Evolutionary conservation across 2,888 invertebrate species (phyloP).

Genomic region (Chloromyia formosa): DNA sequence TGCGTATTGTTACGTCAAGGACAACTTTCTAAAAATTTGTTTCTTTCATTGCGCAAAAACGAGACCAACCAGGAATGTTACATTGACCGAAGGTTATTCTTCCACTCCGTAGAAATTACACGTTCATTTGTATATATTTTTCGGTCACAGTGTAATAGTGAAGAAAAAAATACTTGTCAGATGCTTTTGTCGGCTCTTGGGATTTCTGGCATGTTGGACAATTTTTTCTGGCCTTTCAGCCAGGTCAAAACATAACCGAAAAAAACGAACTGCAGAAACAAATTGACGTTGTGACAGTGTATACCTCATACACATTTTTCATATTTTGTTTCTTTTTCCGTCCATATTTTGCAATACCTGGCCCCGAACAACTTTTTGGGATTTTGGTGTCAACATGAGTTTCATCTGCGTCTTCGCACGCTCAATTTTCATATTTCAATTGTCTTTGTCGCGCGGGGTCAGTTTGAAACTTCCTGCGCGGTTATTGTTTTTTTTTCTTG

Average conservation of each 20-base stretch:
- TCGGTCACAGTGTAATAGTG: no score
- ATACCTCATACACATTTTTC: conserved; percentile 15
- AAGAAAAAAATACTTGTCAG: no score
- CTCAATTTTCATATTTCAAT: conserved; percentile 18
- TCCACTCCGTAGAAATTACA: neutral
- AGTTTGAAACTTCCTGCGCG: conserved; percentile 12
- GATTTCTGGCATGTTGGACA: no score
- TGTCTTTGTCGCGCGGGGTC: neutral
- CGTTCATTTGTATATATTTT: neutral
- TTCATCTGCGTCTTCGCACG: neutral
- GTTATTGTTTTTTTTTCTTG: neutral
- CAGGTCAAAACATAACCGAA: no score
- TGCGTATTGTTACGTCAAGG: conserved; percentile 29
- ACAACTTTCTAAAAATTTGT: conserved; percentile 39
- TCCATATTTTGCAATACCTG: conserved; percentile 17
- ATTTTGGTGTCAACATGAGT: conserved; percentile 9
- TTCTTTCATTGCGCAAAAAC: conserved; percentile 31
- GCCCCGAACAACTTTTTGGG: no score
- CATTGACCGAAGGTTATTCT: conserved; percentile 21
- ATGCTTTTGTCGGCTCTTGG: no score
- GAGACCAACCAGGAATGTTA: conserved; percentile 1
- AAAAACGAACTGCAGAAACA: neutral
- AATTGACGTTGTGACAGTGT: conserved; percentile 14
- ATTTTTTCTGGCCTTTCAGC: no score
- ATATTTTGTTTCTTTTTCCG: neutral